Base-by-base conservation (phyloP, 2,888 invertebrate genomes). In the Athalia rosae region DNA sequence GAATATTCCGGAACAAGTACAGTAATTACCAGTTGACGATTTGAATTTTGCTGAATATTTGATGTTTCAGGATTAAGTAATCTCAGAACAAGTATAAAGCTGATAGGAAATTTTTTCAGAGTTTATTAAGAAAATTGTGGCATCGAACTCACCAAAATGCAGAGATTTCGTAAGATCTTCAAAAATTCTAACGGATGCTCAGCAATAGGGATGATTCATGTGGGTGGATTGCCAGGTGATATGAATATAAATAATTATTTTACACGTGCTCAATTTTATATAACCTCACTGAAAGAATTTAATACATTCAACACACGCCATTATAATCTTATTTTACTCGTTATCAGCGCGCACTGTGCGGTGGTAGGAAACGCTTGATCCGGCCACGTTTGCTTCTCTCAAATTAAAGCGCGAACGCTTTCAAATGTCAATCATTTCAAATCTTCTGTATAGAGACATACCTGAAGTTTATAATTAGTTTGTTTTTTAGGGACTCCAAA, bases 151-250 rank as follows among this genome's bases (percentile, higher is more conserved):
- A 71, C 79, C 45, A 79, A 64, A 82, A 92, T 92, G 92, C 84
- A 88, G 13, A 84, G 88, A n/a, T 92, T 92, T 82, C 76, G 85
- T 11, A 84, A 88, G 77, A 67, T 92, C 64, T 92, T 92, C 82
- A 86, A 85, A 3, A 88, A 89, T 69, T 86, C 87, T 0, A 28
- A 28, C 74, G 86, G 85, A 80, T 91, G 91, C 84, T 91, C 92
- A 78, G 87, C 94, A 53, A 93, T 95, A 83, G 95, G 94, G 76
- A 95, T 95, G 95, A 91, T 95, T 76, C 95, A 95, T 86, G 91
- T 94, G 2, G 91, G 90, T 82, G 93, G 94, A 63, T 89, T 95
- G 78, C 95, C 95, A 90, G 95, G 95, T 94, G 90, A 82, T 28
- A 28, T 28, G 28, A 80, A 77, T 61, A 77, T 47, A 56, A 59